phyloP scores from a whole-genome alignment of 2,888 invertebrate genomes.

The Cataglyphis rosenhaueri region DNA sequence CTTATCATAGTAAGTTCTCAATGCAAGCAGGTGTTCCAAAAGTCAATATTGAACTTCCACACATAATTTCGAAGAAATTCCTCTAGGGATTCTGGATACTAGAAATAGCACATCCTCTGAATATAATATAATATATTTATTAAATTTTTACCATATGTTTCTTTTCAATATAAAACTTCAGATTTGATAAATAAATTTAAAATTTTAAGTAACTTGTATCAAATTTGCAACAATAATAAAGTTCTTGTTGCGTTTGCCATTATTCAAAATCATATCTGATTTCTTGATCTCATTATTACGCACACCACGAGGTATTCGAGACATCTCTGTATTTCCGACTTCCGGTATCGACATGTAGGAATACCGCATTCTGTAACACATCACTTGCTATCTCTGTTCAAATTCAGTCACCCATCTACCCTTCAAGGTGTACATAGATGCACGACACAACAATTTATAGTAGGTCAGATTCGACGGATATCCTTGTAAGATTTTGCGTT shows the following conservation, averaged over 20 bases:
- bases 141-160: background rate
- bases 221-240: background rate
- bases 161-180: background rate
- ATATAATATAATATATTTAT: slow-evolving; percentile 33
- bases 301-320: background rate
- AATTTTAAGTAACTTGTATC: background rate
- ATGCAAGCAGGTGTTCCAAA: background rate
- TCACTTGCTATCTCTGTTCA: slow-evolving; percentile 27
- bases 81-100: background rate
- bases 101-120: background rate
- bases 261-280: background rate
- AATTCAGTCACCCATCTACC: slow-evolving; percentile 16
- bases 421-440: slow-evolving; percentile 37
- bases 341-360: slow-evolving; percentile 16
- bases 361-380: slow-evolving; percentile 25
- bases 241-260: background rate
- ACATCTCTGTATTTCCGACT: slow-evolving; percentile 35
- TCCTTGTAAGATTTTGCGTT: slow-evolving; percentile 79
- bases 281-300: background rate
- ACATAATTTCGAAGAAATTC: slow-evolving; percentile 45
- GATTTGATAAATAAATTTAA: background rate
- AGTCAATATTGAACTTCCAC: slow-evolving; percentile 34
- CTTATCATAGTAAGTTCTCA: slow-evolving; percentile 1
- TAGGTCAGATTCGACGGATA: slow-evolving; percentile 75
- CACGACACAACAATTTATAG: slow-evolving; percentile 58